Conservation (phyloP, 2,888 invertebrate species). For the Augochlorella aurata region DNA sequence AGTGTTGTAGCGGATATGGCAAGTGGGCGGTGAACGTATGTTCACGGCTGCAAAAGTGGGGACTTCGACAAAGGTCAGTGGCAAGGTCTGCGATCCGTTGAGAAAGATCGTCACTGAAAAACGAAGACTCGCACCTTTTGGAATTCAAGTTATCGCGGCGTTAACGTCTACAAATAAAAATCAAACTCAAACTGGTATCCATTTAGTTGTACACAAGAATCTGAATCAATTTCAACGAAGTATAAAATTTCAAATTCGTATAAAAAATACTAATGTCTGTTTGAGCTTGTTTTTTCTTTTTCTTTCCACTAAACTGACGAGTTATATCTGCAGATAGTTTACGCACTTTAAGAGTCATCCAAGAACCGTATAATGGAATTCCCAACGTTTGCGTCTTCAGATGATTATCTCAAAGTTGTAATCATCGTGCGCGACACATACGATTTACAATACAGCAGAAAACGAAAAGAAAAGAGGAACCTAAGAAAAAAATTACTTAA, state of each 20-base stretch:
- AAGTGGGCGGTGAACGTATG: conserved; percentile 32
- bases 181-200: not conserved
- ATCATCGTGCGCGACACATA: not conserved
- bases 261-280: not conserved
- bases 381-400: not conserved
- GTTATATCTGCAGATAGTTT: not conserved
- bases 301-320: not conserved
- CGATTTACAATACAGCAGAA: not conserved
- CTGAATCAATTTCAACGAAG: not conserved
- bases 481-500: not conserved
- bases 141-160: conserved; percentile 20
- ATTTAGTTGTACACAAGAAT: not conserved
- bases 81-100: conserved; percentile 40
- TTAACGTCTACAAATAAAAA: not conserved
- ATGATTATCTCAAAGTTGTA: not conserved
- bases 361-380: not conserved
- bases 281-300: not conserved
- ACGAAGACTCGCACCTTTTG: conserved; percentile 17
- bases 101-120: conserved; percentile 24
- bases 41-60: conserved; percentile 32
- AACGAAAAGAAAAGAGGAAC: not conserved
- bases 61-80: conserved; percentile 48
- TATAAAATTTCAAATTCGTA: not conserved
- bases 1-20: conserved; percentile 27
- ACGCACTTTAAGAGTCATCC: not conserved